phyloP scores from a whole-genome alignment of 2,797 vertebrate species.

The Sebastes hubbsi region DNA sequence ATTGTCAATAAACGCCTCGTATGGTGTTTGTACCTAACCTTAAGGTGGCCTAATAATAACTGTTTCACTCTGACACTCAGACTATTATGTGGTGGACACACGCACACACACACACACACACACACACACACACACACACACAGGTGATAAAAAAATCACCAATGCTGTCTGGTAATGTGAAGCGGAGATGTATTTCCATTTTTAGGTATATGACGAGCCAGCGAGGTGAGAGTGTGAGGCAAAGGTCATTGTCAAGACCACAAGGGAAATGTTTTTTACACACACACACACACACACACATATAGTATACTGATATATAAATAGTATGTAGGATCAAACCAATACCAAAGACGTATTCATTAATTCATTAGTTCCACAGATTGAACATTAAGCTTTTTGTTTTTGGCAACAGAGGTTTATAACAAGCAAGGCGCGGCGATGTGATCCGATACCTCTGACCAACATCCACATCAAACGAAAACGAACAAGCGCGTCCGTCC shows the following conservation, averaged over 20 bases:
- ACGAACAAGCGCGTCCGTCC: constrained; percentile 34
- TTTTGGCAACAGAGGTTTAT: not conserved
- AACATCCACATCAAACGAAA: constrained; percentile 24
- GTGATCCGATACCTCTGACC: not conserved
- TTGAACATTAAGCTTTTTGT: not conserved
- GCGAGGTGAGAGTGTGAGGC: constrained; percentile 6
- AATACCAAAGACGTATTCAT: not conserved
- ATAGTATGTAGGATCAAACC: not conserved
- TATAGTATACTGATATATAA: not conserved
- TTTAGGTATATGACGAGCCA: constrained; percentile 4
- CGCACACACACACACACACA: constrained; percentile 7
- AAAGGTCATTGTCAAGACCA: constrained; percentile 1
- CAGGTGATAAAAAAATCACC: not conserved
- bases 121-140: constrained; percentile 3
- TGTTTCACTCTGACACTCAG: not conserved
- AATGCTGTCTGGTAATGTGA: not conserved
- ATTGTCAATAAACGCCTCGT: constrained; percentile 60
- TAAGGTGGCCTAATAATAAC: constrained; percentile 39
- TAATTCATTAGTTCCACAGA: not conserved
- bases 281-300: too few species aligned
- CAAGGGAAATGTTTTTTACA: not conserved
- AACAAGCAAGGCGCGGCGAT: not conserved
- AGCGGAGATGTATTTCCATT: not conserved
- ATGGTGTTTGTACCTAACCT: constrained; percentile 37
- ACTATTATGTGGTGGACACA: constrained; percentile 7